These are phyloP conservation scores for Actias luna DNA, from an alignment of 2,888 invertebrate species.

Conservation along the genomic window DNA sequence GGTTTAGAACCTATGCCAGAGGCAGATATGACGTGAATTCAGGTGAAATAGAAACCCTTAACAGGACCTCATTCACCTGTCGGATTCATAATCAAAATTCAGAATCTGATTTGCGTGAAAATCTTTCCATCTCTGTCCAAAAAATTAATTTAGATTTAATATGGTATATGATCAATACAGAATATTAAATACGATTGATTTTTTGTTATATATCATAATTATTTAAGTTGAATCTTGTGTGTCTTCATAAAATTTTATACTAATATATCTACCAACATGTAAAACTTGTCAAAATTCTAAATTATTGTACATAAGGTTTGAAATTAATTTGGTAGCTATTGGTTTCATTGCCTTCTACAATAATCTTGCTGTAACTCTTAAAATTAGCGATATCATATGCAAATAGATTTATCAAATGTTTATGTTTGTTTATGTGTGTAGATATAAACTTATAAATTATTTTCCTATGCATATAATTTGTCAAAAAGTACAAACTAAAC, in stretches of 20 bases:
- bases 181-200: not conserved
- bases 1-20: conserved; percentile 31
- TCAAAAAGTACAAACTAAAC: conserved; percentile 36
- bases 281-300: conserved; percentile 35
- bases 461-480: conserved; percentile 22
- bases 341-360: conserved; percentile 11
- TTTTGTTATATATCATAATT: not conserved
- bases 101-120: conserved; percentile 64
- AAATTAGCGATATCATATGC: conserved; percentile 13
- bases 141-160: conserved; percentile 4
- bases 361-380: conserved; percentile 21
- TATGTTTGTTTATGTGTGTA: conserved; percentile 13
- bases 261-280: conserved; percentile 18
- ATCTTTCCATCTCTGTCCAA: conserved; percentile 42
- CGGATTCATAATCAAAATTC: conserved; percentile 52
- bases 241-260: not conserved
- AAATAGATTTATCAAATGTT: not conserved
- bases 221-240: conserved; percentile 14
- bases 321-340: not conserved
- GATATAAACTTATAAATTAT: conserved; percentile 10
- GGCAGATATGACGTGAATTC: conserved; percentile 48
- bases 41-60: conserved; percentile 44
- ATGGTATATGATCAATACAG: not conserved
- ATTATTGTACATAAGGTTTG: conserved; percentile 28
- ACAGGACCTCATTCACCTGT: conserved; percentile 57